Conservation (phyloP, 2,113 vertebrate genomes). For the Chloebia gouldiae region DNA sequence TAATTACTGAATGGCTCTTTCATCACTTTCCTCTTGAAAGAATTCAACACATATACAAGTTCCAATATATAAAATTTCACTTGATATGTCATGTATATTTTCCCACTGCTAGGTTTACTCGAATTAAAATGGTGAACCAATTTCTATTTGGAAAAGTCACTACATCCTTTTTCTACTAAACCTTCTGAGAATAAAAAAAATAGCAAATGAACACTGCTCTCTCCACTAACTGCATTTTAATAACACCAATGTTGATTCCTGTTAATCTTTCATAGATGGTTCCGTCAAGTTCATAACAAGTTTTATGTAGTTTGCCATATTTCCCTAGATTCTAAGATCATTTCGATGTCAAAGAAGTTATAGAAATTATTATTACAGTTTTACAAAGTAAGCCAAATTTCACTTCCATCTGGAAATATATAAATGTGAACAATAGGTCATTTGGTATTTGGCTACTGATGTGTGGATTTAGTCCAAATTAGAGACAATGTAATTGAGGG, state of each 20-base stretch:
- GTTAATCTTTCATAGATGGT: neutral
- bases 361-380: neutral
- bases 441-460: neutral
- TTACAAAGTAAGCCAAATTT: neutral
- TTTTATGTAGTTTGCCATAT: neutral
- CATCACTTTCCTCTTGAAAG: neutral
- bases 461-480: neutral
- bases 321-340: neutral
- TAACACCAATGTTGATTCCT: neutral
- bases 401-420: neutral
- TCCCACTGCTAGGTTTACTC: neutral
- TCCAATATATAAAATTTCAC: neutral
- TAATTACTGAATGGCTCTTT: neutral
- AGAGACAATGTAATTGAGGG: neutral
- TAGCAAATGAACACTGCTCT: neutral
- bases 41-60: neutral
- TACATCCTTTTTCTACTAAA: neutral
- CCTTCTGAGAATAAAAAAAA: neutral
- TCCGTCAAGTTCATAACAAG: neutral
- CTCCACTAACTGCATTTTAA: neutral
- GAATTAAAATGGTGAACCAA: neutral
- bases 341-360: neutral
- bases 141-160: neutral
- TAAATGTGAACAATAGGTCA: neutral
- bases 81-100: neutral